Evolutionary conservation across 2,113 vertebrate genomes (phyloP), one percentile per base, ranked within the genome.

Genomic region (Glareola pratincola): DNA sequence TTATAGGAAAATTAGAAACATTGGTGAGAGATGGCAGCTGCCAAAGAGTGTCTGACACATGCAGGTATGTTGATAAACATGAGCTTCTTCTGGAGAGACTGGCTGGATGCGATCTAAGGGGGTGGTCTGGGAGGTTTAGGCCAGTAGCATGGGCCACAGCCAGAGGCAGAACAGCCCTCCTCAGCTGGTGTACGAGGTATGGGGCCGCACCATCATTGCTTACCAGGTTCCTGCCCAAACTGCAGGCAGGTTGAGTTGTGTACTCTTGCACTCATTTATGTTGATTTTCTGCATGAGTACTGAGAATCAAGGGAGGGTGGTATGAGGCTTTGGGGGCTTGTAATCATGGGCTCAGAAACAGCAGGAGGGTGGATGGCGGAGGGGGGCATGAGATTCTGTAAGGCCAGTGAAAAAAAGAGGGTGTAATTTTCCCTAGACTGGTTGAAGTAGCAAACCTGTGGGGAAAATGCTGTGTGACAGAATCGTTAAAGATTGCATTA

Each of bases 311-410:
- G 37, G 29, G n/a, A 36, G 47, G 26, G 26, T 41, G 56, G 64
- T 36, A 20, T 0, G 1, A 45, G 27, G 32, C 37, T 80, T 29
- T 4, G 3, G 5, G n/a, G 23, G 21, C 8, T 43, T 51, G 30
- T 27, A 68, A 14, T 45, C 36, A 2, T 22, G 50, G 22, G 14
- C 66, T 66, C 48, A 43, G 74, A 62, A 50, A 12, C 0, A 1
- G 41, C 47, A 82, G n/a, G 51, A 63, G 14, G 7, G 56, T 63
- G 17, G 60, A 17, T 53, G 69, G 60, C 63, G 54, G 43, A 86
- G n/a, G 24, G 32, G 5, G 10, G 13, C 47, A 26, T 6, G 1
- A 30, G 12, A 12, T 32, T 57, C 45, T 88, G 14, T 15, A 16
- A n/a, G 21, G 45, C 9, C 59, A 94, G 67, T 50, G 9, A 60